These are phyloP conservation scores for Erythrocebus patas DNA, from an alignment of 2,113 vertebrate genomes.

Conservation along the genomic window DNA sequence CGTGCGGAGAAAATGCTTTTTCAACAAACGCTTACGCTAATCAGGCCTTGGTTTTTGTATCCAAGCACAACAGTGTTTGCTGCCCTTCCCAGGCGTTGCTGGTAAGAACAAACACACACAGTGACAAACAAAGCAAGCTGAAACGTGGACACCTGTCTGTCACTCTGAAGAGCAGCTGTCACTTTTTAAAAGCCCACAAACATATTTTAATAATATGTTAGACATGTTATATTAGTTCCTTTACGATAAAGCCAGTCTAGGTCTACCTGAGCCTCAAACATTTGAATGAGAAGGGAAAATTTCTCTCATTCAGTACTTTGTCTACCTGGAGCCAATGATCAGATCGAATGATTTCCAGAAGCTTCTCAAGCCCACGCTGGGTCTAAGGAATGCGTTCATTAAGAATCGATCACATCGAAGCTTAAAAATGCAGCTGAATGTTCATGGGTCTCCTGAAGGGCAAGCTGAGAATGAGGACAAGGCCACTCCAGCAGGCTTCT, in stretches of 20 bases:
- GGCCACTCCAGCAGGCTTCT: background rate
- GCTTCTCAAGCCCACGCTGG: background rate
- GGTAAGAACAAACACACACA: background rate
- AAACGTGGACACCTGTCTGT: background rate
- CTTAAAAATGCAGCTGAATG: background rate
- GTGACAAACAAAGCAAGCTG: constrained; percentile 15
- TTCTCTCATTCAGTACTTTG: background rate
- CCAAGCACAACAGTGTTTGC: constrained; percentile 19
- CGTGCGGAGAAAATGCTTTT: constrained; percentile 74
- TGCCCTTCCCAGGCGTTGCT: constrained; percentile 58
- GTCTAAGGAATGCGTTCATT: background rate
- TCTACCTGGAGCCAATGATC: background rate
- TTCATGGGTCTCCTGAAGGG: background rate
- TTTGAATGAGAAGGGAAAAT: background rate
- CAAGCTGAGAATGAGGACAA: background rate
- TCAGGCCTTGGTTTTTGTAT: constrained; percentile 72
- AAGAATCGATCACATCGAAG: background rate
- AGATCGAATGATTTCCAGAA: constrained; percentile 4
- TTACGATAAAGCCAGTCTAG: background rate
- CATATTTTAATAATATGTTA: background rate
- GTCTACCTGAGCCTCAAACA: background rate
- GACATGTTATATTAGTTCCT: background rate
- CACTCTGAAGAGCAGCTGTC: background rate
- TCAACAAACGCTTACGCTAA: constrained; percentile 77
- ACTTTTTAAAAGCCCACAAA: background rate